phyloP scores from a whole-genome alignment of 2,113 vertebrate species.

The Penelope pileata region DNA sequence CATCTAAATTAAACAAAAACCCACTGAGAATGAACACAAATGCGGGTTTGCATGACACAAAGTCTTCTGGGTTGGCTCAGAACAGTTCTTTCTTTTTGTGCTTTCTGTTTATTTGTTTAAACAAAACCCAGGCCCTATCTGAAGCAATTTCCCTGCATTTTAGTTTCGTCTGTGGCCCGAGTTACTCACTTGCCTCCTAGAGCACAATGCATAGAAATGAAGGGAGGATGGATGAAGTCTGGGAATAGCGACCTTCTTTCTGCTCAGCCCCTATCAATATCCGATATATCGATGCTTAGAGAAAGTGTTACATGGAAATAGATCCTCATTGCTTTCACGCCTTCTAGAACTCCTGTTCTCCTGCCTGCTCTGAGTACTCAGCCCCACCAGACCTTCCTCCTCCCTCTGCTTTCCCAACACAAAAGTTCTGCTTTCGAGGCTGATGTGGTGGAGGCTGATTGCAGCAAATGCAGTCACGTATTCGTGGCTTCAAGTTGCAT shows the following conservation, averaged over 20 bases:
- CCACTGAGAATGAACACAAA: neutral
- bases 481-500: neutral
- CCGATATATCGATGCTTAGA: neutral
- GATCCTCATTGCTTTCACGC: neutral
- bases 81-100: neutral
- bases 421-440: neutral
- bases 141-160: slow-evolving; percentile 9
- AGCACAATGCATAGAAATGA: neutral
- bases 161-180: neutral
- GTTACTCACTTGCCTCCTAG: neutral
- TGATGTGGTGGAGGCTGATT: neutral
- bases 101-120: slow-evolving; percentile 43
- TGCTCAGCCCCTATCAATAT: neutral
- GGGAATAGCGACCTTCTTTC: neutral
- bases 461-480: fast-evolving
- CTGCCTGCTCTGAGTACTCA: neutral
- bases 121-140: slow-evolving; percentile 4
- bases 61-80: slow-evolving; percentile 1
- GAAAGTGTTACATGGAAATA: neutral
- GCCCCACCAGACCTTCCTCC: neutral
- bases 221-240: neutral
- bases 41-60: neutral
- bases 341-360: neutral
- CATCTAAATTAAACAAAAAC: slow-evolving; percentile 45
- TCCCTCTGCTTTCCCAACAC: neutral